Evolutionary conservation across 2,113 vertebrate species (phyloP).

Genomic region (Hemicordylus capensis): DNA sequence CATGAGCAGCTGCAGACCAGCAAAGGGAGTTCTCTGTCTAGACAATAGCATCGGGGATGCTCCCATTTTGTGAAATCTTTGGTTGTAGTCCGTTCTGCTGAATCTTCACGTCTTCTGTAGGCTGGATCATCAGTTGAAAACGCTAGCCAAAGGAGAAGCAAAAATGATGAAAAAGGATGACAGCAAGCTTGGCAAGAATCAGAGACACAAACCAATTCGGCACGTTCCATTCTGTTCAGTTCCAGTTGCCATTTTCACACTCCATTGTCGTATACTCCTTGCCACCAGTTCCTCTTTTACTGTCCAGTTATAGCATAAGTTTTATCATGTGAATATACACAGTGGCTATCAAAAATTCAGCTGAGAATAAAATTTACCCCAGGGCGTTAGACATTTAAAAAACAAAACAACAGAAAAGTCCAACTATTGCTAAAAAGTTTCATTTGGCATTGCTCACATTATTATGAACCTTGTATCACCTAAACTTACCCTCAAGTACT

Average conservation of each 20-base stretch:
- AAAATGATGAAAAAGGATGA: conserved; percentile 7
- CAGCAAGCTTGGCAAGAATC: neutral
- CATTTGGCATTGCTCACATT: neutral
- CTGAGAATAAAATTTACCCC: neutral
- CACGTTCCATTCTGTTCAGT: neutral
- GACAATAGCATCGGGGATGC: conserved; percentile 3
- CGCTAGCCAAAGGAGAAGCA: conserved; percentile 72
- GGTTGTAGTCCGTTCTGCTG: conserved; percentile 72
- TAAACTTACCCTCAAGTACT: no score
- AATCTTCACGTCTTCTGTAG: conserved; percentile 64
- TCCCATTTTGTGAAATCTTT: conserved; percentile 64
- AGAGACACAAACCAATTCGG: neutral
- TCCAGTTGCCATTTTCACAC: no score
- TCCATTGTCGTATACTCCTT: neutral
- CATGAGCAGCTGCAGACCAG: neutral
- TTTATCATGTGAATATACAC: neutral
- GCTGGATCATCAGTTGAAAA: conserved; percentile 83
- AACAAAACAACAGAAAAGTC: neutral
- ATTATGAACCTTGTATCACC: no score
- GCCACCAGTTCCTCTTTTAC: neutral
- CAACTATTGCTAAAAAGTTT: neutral
- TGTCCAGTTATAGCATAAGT: neutral
- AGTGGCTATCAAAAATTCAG: neutral
- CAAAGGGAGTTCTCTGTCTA: conserved; percentile 29
- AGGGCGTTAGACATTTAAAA: fast-evolving